Evolutionary conservation across 2,888 invertebrate genomes (phyloP), one percentile per base, ranked within the genome.

Genomic region (Nomada lathburiana): DNA sequence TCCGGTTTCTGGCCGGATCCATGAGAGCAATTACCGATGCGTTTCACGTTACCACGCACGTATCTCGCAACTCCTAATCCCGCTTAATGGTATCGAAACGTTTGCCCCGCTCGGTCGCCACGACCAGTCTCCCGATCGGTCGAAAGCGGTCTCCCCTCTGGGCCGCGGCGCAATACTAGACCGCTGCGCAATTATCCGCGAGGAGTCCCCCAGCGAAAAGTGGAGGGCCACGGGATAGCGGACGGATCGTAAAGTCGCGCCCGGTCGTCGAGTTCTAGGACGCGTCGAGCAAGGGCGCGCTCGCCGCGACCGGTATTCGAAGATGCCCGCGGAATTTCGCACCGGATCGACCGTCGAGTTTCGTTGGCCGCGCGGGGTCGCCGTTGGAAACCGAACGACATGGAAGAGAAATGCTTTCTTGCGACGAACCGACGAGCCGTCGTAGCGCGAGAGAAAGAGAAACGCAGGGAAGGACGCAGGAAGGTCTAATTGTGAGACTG

Each of bases 401-500:
- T 52, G 80, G 72, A 72, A 72, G 82, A 82, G 85, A 84, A 88
- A 85, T 83, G 84, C 79, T 86, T 84, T 76, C 70, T 73, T 73
- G 76, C 84, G 81, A 81, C 23, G 74, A 74, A 76, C 80, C 79
- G 88, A 82, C 85, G 89, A 84, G 83, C 81, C 84, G 86, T 83
- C 72, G 80, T 71, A 78, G 72, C 80, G 76, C 78, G 82, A 64
- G 80, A 86, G 80, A 74, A 16, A 64, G 80, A 86, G 80, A 74
- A 76, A 84, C 79, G 82, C 73, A 86, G 83, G 85, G 86, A 89
- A 89, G 86, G 91, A 89, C 88, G 89, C 90, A 89, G 91, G 89
- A 90, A 92, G 92, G 92, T 91, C 92, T 92, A 91, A 93, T 93
- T 93, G 93, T 90, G 90, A 90, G 89, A 91, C 87, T 88, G 86